These are phyloP conservation scores for Chrysotoxum bicinctum DNA, from an alignment of 2,888 invertebrate species.

Conservation along the genomic window DNA sequence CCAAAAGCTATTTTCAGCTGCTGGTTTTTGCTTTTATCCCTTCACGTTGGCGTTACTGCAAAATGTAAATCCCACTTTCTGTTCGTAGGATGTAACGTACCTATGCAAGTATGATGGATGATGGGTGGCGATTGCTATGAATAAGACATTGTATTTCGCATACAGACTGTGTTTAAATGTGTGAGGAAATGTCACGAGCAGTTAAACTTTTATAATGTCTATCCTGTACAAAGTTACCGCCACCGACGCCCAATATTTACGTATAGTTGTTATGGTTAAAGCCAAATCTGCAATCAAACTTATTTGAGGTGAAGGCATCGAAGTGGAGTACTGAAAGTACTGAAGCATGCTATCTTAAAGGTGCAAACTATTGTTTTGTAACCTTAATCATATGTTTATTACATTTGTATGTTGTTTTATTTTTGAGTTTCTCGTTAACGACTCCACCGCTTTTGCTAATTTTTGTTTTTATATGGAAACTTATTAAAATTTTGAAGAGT, in stretches of 20 bases:
- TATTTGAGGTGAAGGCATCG: too few species aligned
- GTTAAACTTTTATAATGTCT: slow-evolving; percentile 58
- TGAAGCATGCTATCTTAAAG: too few species aligned
- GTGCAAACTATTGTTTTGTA: too few species aligned
- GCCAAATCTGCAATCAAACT: neutral
- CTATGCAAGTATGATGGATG: slow-evolving; percentile 37
- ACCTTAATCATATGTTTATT: too few species aligned
- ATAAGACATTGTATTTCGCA: slow-evolving; percentile 54
- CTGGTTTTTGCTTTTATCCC: slow-evolving; percentile 15
- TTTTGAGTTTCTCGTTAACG: too few species aligned
- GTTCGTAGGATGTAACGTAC: slow-evolving; percentile 27
- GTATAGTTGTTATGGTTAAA: neutral
- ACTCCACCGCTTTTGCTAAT: too few species aligned
- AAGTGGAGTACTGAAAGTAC: too few species aligned
- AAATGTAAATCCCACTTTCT: slow-evolving; percentile 47
- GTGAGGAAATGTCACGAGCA: slow-evolving; percentile 37
- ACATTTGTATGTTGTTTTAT: too few species aligned
- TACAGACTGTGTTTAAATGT: neutral
- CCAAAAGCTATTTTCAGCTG: slow-evolving; percentile 53
- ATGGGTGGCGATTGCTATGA: slow-evolving; percentile 29
- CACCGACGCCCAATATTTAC: neutral
- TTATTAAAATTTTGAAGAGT: too few species aligned
- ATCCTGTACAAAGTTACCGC: slow-evolving; percentile 16
- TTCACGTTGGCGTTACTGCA: slow-evolving; percentile 26
- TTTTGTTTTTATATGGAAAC: too few species aligned